Evolutionary conservation across 2,113 vertebrate species (phyloP), one percentile per base, ranked within the genome.

Genomic region (Athene cunicularia): DNA sequence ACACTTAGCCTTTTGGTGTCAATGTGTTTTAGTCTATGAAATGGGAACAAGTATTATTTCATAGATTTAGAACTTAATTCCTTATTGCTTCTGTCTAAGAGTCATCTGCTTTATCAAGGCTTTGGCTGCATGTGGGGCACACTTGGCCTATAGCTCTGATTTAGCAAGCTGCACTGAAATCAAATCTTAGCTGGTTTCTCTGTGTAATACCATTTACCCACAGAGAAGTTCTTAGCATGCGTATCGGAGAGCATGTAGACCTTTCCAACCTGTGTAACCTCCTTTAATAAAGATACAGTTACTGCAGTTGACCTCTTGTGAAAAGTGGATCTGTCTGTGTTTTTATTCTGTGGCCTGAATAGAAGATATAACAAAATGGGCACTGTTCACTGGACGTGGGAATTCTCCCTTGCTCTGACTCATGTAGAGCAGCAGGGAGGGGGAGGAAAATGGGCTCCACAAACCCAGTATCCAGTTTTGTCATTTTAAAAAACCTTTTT

Each of bases 381-480:
- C 95, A 82, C 93, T 95, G 84, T 96, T 95, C 14, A 4, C 53
- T 68, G 32, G 18, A 90, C 8, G 56, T 97, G 94, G 89, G 93
- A 95, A 88, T 79, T 94, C 83, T 93, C 41, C 58, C 52, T 71
- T 89, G 68, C 91, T 88, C 62, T 87, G 86, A 79, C 66, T 94
- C 89, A 77, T 79, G 83, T 59, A 39, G 72, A 80, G 50, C 68
- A 84, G 56, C n/a, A 84, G 86, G 80, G 58, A 94, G 83, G 86
- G 86, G 73, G 73, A 85, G 73, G 84, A 81, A 95, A 95, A 76
- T 3, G 39, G 53, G 62, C 66, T 91, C 22, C 80, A 75, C 77
- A 90, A 74, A 81, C 43, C 20, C 8, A 4, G n/a, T 41, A 63
- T 73, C 77, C 87, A 92, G 68, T 95, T 83, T 55, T 92, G 67